Conservation (phyloP, 2,888 invertebrate species). For the Lottia gigantea region DNA sequence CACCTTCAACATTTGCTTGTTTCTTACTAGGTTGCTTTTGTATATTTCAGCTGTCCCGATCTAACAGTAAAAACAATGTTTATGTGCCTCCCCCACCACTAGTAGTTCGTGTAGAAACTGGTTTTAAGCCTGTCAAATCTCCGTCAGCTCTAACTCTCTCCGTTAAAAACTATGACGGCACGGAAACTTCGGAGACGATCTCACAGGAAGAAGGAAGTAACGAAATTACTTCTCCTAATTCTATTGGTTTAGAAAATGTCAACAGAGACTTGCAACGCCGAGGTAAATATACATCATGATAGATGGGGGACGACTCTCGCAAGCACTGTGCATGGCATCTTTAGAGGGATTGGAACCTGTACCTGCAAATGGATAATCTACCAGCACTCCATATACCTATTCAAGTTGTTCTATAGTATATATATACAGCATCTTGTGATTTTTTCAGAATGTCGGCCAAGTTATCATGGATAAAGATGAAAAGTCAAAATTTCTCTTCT, state of each 20-base stretch:
- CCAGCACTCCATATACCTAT: too few species aligned
- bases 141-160: constrained; percentile 54
- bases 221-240: constrained; percentile 21
- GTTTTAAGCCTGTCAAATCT: constrained; percentile 51
- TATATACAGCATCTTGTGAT: too few species aligned
- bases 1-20: too few species aligned
- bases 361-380: too few species aligned
- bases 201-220: constrained; percentile 36
- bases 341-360: too few species aligned
- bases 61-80: constrained; percentile 31
- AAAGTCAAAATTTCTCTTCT: too few species aligned
- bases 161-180: constrained; percentile 64
- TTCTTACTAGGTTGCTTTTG: background rate
- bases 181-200: constrained; percentile 55
- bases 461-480: too few species aligned
- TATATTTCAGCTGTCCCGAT: constrained; percentile 26
- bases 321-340: too few species aligned
- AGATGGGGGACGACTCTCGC: background rate
- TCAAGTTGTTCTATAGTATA: too few species aligned
- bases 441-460: too few species aligned
- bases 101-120: constrained; percentile 60
- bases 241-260: background rate
- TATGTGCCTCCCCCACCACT: constrained; percentile 51
- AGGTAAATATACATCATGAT: background rate
- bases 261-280: background rate